phyloP scores from a whole-genome alignment of 2,797 vertebrate species.

The Anisognathus igniventris region DNA sequence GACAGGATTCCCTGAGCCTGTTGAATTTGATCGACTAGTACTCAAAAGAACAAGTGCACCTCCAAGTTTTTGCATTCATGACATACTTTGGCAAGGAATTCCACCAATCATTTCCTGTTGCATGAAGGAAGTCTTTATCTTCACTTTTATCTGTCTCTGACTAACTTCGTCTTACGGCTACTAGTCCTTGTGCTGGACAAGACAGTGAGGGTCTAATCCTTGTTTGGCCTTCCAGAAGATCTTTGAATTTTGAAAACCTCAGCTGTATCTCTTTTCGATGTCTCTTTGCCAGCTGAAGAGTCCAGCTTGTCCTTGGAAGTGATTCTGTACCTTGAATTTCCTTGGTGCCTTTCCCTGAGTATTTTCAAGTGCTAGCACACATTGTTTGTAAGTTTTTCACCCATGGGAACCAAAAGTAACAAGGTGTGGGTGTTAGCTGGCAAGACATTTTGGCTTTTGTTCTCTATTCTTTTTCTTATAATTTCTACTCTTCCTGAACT shows the following conservation, averaged over 20 bases:
- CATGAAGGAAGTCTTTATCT: background rate
- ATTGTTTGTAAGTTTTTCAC: background rate
- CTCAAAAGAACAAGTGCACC: background rate
- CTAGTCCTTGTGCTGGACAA: background rate
- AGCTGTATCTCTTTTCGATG: background rate
- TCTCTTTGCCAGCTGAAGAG: background rate
- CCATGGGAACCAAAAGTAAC: background rate
- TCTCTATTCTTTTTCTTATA: background rate
- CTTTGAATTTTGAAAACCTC: background rate
- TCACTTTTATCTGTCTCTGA: background rate
- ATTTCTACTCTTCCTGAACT: background rate
- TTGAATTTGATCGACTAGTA: background rate
- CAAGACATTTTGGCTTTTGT: background rate
- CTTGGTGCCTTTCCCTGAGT: background rate
- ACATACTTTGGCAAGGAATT: background rate
- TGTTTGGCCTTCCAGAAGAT: fast-evolving
- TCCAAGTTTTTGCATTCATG: background rate
- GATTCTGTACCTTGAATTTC: background rate
- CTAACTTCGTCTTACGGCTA: background rate
- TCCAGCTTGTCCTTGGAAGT: background rate
- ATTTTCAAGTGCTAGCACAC: background rate
- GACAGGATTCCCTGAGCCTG: background rate
- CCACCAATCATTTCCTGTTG: background rate
- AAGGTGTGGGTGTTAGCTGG: background rate
- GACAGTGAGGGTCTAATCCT: background rate